These are phyloP conservation scores for Heteromyza rotundicornis DNA, from an alignment of 2,888 invertebrate species.

Conservation along the genomic window DNA sequence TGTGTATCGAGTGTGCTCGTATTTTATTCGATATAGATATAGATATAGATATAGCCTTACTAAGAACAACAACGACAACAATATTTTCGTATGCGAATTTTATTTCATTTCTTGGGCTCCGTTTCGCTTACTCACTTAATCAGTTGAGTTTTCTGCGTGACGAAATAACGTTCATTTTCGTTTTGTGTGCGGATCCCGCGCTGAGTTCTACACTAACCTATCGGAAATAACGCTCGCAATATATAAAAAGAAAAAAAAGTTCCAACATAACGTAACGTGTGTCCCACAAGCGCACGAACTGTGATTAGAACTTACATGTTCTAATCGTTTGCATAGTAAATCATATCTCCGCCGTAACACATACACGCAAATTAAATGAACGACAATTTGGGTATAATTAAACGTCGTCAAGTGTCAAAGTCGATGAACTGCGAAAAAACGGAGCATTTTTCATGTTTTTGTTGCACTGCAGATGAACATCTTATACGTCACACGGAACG, in stretches of 20 bases:
- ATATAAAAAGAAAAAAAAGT: too few relatives aligned
- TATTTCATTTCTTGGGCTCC: neutral
- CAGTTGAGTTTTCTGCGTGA: neutral
- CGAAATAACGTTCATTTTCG: neutral
- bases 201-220: too few relatives aligned
- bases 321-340: too few relatives aligned
- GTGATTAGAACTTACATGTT: too few relatives aligned
- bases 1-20: too few relatives aligned
- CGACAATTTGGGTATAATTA: conserved; percentile 18
- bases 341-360: too few relatives aligned
- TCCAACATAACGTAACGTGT: too few relatives aligned
- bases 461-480: conserved; percentile 32
- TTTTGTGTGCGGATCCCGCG: neutral
- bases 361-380: conserved; percentile 7
- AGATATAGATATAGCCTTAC: too few relatives aligned
- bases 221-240: too few relatives aligned
- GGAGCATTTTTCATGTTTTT: conserved; percentile 39
- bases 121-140: neutral
- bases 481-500: conserved; percentile 6
- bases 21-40: too few relatives aligned
- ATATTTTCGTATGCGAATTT: neutral
- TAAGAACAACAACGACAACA: too few relatives aligned
- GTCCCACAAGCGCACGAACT: too few relatives aligned
- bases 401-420: conserved; percentile 19
- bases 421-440: conserved; percentile 33